Percentiles rank a stretch among this genome's conserved stretches.
phyloP scores from a whole-genome alignment of 2,888 invertebrate genomes.

The Sericinus montela region DNA sequence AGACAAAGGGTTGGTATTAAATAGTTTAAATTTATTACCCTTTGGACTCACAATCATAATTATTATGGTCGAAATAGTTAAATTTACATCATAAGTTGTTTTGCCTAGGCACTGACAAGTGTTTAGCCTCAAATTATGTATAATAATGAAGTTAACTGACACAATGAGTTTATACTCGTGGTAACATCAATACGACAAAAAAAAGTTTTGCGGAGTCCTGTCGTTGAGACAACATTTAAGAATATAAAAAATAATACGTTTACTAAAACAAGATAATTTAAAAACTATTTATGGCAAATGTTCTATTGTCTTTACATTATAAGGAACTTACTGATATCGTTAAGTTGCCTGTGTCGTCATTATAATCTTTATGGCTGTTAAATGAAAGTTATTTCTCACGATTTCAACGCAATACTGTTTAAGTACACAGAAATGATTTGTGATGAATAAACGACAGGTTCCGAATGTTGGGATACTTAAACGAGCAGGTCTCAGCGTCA shows the following conservation, averaged over 20 bases:
- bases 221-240: conserved; percentile 18
- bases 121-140: conserved; percentile 58
- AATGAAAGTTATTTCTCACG: not conserved
- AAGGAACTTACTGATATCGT: not conserved
- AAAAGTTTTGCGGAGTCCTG: conserved; percentile 30
- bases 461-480: conserved; percentile 37
- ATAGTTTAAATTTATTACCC: conserved; percentile 45
- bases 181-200: conserved; percentile 44
- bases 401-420: conserved; percentile 23
- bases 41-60: conserved; percentile 74
- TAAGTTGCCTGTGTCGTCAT: not conserved
- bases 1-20: conserved; percentile 10
- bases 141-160: conserved; percentile 34
- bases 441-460: conserved; percentile 33
- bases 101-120: conserved; percentile 73
- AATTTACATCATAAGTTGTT: conserved; percentile 74
- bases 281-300: not conserved
- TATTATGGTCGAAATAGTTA: conserved; percentile 64
- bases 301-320: not conserved
- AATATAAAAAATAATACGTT: not conserved
- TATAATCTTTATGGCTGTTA: conserved; percentile 1
- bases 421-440: conserved; percentile 41
- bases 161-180: conserved; percentile 47
- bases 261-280: not conserved
- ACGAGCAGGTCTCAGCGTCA: conserved; percentile 80